Percentiles rank a stretch among this genome's conserved stretches.
Evolutionary conservation across 2,797 vertebrate species (phyloP).

Genomic region (Todus mexicanus): DNA sequence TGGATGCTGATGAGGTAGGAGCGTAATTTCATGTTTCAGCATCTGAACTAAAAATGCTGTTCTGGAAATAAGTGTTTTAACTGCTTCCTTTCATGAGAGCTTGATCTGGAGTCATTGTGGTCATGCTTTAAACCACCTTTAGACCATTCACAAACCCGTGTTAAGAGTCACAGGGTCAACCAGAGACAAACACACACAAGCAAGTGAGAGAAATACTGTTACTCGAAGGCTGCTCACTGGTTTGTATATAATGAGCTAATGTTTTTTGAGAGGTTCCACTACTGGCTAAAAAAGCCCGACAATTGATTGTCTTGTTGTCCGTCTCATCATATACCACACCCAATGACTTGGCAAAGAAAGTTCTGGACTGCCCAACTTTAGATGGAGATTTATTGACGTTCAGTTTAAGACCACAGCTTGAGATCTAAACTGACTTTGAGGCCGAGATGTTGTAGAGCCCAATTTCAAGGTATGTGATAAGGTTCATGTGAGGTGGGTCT

Average conservation of each 20-base stretch:
- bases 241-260: not conserved
- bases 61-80: not conserved
- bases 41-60: not conserved
- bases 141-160: not conserved
- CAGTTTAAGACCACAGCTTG: not conserved
- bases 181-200: not conserved
- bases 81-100: not conserved
- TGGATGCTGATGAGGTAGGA: slow-evolving; percentile 92
- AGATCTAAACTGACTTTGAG: not conserved
- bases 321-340: not conserved
- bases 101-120: not conserved
- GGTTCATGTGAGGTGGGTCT: not conserved
- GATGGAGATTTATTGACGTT: not conserved
- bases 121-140: not conserved
- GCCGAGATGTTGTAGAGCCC: not conserved
- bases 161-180: not conserved
- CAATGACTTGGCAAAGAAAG: rapidly evolving
- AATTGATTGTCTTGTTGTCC: not conserved
- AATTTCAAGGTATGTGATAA: not conserved
- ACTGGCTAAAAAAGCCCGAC: not conserved
- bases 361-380: not conserved
- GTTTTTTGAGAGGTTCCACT: not conserved
- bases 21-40: not conserved
- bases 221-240: not conserved
- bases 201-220: not conserved